Evolutionary conservation across 2,113 vertebrate genomes (phyloP).

Genomic region (Dicentrarchus labrax): DNA sequence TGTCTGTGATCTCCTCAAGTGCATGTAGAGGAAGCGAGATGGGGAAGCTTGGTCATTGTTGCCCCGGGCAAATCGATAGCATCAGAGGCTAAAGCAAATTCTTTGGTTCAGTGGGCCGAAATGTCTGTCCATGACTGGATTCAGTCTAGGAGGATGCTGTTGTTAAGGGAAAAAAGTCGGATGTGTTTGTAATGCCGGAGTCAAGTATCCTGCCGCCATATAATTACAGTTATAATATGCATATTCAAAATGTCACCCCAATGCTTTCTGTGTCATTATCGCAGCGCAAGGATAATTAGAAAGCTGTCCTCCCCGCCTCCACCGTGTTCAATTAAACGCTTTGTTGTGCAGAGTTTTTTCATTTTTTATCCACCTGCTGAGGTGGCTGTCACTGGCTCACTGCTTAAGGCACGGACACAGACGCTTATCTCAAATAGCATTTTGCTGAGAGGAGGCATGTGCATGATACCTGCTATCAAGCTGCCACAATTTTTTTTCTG

Average conservation of each 20-base stretch:
- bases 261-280: conserved; percentile 64
- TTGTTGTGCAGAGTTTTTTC: conserved; percentile 33
- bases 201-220: conserved; percentile 27
- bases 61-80: background rate
- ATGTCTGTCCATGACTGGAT: background rate
- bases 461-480: conserved; percentile 16
- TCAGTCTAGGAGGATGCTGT: background rate
- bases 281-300: conserved; percentile 64
- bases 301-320: conserved; percentile 47
- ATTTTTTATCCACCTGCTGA: conserved; percentile 51
- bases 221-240: conserved; percentile 59
- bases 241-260: conserved; percentile 63
- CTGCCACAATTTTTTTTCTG: background rate
- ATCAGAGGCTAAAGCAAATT: conserved; percentile 19
- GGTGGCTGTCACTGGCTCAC: conserved; percentile 45
- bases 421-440: conserved; percentile 58
- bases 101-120: background rate
- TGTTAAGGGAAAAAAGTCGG: background rate
- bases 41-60: conserved; percentile 1
- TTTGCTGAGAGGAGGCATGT: conserved; percentile 20
- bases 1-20: conserved; percentile 49
- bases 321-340: conserved; percentile 63
- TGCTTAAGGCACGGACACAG: conserved; percentile 2
- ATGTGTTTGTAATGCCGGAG: conserved; percentile 44
- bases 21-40: conserved; percentile 14